Base-by-base conservation (phyloP, 2,113 vertebrate species). In the Azemiops feae region DNA sequence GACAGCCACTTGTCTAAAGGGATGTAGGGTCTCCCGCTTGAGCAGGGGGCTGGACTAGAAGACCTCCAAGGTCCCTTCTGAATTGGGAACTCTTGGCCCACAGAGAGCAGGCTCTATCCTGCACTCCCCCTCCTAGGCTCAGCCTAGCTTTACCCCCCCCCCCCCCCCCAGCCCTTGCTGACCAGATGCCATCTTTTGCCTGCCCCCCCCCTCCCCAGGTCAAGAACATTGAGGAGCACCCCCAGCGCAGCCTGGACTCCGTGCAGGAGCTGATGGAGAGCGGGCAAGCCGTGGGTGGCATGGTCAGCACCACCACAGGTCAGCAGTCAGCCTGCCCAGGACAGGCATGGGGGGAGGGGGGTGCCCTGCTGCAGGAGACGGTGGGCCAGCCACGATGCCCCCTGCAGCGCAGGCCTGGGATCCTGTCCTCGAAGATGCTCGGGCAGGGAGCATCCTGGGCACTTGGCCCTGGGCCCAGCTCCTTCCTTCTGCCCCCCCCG, bases 221-320 rank as follows among this genome's bases (percentile, higher is more conserved):
- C 92, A 99, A 99, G 97, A 99, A 99, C 95, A 99, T 99, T 0
- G 99, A 99, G 95, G 99, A 99, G 93, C 99, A 99, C 96, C 98
- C 98, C 30, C 98, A 99, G 91, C 98, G 99, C 88, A 99, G 98
- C 96, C 97, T 99, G 95, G 99, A 99, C 96, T 99, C 99, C 0
- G 99, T 99, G 94, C 98, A 98, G 97, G 99, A 99, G 96, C 97
- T 99, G 97, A 99, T 99, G 99, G 99, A 99, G 97, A 99, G 99
- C 0, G 99, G 99, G 7, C 99, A 99, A 96, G 99, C 99, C 0
- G 99, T 99, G 88, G 99, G 99, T 27, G 99, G 99, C 96, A 99
- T 99, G 98, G 99, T 99, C 95, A 99, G 99, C 98, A 99, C 99
- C 89, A 99, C 99, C 89, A 99, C 99, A 98, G 99, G 99, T 99